phyloP scores from a whole-genome alignment of 1,140 invertebrate species.

The Bombus turneri region DNA sequence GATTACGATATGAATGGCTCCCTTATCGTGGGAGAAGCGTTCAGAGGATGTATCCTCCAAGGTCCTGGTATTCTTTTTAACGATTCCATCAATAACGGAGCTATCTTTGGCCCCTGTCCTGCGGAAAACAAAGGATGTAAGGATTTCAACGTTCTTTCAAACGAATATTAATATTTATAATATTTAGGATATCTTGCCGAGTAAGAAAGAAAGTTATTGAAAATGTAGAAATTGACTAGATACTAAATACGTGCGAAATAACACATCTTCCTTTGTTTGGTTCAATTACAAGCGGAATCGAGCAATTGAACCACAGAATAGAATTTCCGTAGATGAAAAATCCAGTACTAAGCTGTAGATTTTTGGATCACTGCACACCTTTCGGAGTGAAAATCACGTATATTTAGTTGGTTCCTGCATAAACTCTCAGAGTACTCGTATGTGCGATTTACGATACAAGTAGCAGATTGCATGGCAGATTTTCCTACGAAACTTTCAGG shows the following conservation, averaged over 20 bases:
- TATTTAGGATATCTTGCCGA: background rate
- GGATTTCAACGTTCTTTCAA: slow-evolving; percentile 47
- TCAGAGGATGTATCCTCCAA: slow-evolving; percentile 92
- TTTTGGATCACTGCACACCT: slow-evolving; percentile 3
- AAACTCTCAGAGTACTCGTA: background rate
- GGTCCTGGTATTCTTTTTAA: slow-evolving; percentile 92
- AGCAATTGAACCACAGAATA: too few relatives aligned
- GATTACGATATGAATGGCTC: slow-evolving; percentile 84
- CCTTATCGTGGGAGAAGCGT: slow-evolving; percentile 90
- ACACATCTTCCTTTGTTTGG: too few relatives aligned
- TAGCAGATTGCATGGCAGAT: slow-evolving; percentile 70
- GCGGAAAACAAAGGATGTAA: slow-evolving; percentile 87
- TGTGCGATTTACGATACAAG: background rate
- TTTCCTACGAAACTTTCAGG: slow-evolving; percentile 75
- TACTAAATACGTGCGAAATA: background rate
- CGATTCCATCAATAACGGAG: slow-evolving; percentile 85
- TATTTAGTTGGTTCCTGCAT: background rate
- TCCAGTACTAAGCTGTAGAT: background rate
- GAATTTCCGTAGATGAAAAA: background rate
- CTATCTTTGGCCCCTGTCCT: slow-evolving; percentile 89
- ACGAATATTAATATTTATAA: background rate
- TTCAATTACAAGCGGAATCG: too few relatives aligned
- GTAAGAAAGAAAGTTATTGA: background rate
- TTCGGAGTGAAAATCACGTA: slow-evolving; percentile 25
- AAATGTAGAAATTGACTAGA: background rate